Evolutionary conservation across 1,140 invertebrate species (phyloP), one percentile per base, ranked within the genome.

Genomic region (Drosophila lini): DNA sequence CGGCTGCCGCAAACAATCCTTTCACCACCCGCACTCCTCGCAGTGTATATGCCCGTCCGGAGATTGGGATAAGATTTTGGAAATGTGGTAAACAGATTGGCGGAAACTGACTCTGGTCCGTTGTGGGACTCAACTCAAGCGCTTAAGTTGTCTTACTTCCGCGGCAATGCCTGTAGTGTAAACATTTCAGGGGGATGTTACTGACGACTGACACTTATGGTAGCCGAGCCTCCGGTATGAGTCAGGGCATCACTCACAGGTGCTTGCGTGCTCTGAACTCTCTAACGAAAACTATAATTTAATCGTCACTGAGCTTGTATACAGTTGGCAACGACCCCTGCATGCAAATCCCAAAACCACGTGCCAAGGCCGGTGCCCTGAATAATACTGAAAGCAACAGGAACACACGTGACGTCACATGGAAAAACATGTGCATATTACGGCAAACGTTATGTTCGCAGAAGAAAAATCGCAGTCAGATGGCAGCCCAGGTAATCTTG

Each of bases 341-440:
- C 36, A 13, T 15, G 34, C 19, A 48, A 67, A 32, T 50, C 28
- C 36, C 44, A 22, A n/a, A 34, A 40, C 50, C 67, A 70, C 68
- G 68, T 70, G 68, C 52, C 65, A 70, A 41, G 63, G 70, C 62
- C 44, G 10, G 50, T 41, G 52, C 3, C 7, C 6, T 52, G 50
- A 3, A 52, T 44, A 25, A 36, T 56, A 47, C 22, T 25, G 16
- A 45, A 62, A 56, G 68, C 80, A 65, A 80, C 73, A 36, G 19
- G 11, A 56, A 6, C 10, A 11, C 48, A 48, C 32, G 60, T 88
- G 80, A 88, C 83, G 80, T 88, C 83, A 78, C 83, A 88, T 84
- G 84, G 32, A 11, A 44, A 32, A 74, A 78, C 80, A 88, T 84
- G 84, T 89, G 84, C 60, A 31, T 31, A 75, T 84, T 84, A 89